phyloP scores from a whole-genome alignment of 2,113 vertebrate genomes.

The Sialia sialis region DNA sequence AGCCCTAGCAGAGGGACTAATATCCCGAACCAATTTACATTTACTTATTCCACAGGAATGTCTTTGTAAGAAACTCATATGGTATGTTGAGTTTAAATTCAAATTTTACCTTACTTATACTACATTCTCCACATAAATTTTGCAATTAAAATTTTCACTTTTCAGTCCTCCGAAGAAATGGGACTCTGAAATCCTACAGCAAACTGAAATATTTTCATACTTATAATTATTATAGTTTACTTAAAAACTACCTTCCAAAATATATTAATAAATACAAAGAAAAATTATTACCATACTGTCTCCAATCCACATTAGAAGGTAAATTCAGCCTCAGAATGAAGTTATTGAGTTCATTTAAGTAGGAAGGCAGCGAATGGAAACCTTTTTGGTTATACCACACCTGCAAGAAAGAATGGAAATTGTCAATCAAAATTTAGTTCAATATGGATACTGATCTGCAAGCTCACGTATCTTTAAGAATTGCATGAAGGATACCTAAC shows the following conservation, averaged over 20 bases:
- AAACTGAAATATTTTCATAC: background rate
- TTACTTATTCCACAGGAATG: background rate
- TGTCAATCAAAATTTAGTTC: background rate
- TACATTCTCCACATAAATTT: background rate
- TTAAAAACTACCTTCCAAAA: background rate
- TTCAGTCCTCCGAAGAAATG: background rate
- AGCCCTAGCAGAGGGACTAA: background rate
- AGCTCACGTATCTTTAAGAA: background rate
- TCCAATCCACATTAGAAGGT: slow-evolving; percentile 59
- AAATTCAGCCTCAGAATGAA: slow-evolving; percentile 70
- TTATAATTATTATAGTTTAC: background rate
- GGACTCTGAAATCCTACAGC: background rate
- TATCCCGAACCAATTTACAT: background rate
- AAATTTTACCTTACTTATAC: background rate
- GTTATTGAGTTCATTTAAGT: slow-evolving; percentile 75
- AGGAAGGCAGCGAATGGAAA: slow-evolving; percentile 71
- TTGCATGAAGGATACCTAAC: background rate
- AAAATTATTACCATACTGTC: slow-evolving; percentile 63
- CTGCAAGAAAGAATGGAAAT: slow-evolving; percentile 38
- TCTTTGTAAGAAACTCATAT: background rate
- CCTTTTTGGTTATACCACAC: slow-evolving; percentile 78
- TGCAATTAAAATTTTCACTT: background rate
- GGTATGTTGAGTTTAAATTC: background rate
- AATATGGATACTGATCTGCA: background rate
- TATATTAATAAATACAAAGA: background rate